A percentile compares a stretch with the other conserved stretches of the same genome.
Evolutionary conservation across 2,888 invertebrate genomes (phyloP).

Genomic region (Drosophila testacea): DNA sequence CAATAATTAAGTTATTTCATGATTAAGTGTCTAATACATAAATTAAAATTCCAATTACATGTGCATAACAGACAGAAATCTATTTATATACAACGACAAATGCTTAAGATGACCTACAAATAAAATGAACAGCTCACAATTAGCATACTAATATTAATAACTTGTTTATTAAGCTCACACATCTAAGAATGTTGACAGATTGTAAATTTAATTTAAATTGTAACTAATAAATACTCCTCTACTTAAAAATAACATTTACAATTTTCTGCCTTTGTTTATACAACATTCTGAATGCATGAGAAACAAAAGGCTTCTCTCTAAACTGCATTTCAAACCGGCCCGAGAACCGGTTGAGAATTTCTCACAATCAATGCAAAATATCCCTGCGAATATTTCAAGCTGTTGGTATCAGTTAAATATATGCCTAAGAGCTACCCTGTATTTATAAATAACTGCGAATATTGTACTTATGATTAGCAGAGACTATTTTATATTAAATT

Average conservation of each 20-base stretch:
- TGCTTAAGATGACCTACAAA: background rate
- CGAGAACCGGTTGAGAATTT: slow-evolving; percentile 46
- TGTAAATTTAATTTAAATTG: background rate
- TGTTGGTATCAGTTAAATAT: background rate
- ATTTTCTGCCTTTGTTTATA: background rate
- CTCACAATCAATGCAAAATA: slow-evolving; percentile 12
- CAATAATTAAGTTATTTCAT: slow-evolving; percentile 3
- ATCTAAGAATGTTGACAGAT: background rate
- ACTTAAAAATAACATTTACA: background rate
- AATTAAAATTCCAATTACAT: background rate
- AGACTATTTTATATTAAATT: too few relatives aligned
- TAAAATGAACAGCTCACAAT: background rate
- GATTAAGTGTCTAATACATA: slow-evolving; percentile 3
- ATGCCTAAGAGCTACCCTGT: background rate
- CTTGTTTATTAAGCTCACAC: background rate
- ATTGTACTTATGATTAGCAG: too few relatives aligned
- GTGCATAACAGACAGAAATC: background rate
- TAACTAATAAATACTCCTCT: too few relatives aligned
- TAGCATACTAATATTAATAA: background rate
- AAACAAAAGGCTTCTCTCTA: slow-evolving; percentile 20
- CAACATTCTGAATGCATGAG: background rate
- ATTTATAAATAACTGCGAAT: background rate
- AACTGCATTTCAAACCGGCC: slow-evolving; percentile 37
- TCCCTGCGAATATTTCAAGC: background rate
- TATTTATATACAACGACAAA: background rate